These are phyloP conservation scores for Thalpophila matura DNA, from an alignment of 2,888 invertebrate species.

Conservation along the genomic window DNA sequence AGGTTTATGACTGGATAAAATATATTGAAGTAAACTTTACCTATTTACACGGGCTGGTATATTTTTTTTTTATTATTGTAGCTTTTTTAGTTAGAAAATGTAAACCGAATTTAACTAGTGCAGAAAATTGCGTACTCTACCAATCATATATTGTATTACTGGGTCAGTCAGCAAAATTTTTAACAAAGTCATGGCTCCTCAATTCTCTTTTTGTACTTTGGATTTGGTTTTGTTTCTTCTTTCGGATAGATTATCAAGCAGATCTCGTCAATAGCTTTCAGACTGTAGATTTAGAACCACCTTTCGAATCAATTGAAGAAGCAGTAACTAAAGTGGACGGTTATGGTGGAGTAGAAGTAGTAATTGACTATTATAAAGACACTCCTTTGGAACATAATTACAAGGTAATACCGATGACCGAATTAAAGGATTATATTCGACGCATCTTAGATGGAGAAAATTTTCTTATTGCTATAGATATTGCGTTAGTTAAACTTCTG, in stretches of 20 bases:
- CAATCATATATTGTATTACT: conserved; percentile 72
- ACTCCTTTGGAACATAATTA: conserved; percentile 64
- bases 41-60: conserved; percentile 63
- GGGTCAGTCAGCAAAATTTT: conserved; percentile 72
- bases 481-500: conserved; percentile 49
- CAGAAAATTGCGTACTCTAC: conserved; percentile 58
- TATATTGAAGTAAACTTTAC: conserved; percentile 68
- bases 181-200: conserved; percentile 67
- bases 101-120: conserved; percentile 42
- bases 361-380: conserved; percentile 65
- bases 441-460: conserved; percentile 70
- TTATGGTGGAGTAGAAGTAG: conserved; percentile 68
- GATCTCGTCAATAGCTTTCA: conserved; percentile 73
- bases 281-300: conserved; percentile 69
- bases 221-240: conserved; percentile 79
- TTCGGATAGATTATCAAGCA: conserved; percentile 78
- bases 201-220: conserved; percentile 74
- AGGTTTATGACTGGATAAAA: conserved; percentile 72
- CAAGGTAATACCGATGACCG: conserved; percentile 51
- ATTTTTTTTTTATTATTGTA: conserved; percentile 59
- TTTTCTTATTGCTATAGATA: conserved; percentile 69
- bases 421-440: conserved; percentile 59
- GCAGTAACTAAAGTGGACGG: conserved; percentile 68
- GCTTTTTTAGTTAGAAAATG: conserved; percentile 58
- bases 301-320: conserved; percentile 66